Conservation (phyloP, 2,113 vertebrate species). For the Holacanthus passer region DNA sequence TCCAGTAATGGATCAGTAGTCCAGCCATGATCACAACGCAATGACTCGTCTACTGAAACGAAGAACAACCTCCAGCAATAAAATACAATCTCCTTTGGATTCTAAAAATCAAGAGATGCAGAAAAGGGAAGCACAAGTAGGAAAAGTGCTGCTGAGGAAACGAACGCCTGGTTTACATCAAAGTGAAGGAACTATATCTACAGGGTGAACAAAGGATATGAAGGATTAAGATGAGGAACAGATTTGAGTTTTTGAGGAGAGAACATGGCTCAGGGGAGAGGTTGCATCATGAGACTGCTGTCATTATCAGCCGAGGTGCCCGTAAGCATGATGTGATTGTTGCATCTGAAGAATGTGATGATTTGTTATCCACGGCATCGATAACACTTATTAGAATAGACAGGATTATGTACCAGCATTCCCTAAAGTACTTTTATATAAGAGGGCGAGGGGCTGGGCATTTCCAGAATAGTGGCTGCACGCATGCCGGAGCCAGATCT, state of each 20-base stretch:
- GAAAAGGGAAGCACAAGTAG: neutral
- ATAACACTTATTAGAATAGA: slow-evolving; percentile 28
- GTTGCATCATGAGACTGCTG: slow-evolving; percentile 15
- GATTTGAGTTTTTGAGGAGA: neutral
- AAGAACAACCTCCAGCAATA: neutral
- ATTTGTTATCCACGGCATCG: slow-evolving; percentile 14
- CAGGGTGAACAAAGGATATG: neutral
- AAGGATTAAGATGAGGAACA: neutral
- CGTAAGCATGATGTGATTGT: neutral
- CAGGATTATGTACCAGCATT: slow-evolving; percentile 43
- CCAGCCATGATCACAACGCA: neutral
- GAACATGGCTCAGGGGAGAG: slow-evolving; percentile 8
- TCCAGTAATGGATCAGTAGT: neutral
- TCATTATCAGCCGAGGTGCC: neutral
- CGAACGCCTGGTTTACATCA: neutral
- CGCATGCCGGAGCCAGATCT: slow-evolving; percentile 13
- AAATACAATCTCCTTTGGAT: neutral
- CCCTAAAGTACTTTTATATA: slow-evolving; percentile 55
- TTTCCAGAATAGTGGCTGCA: slow-evolving; percentile 42
- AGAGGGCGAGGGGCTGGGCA: slow-evolving; percentile 54
- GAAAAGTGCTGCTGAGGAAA: neutral
- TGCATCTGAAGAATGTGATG: neutral
- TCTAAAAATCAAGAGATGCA: neutral
- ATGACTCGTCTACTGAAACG: neutral
- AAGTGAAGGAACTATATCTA: slow-evolving; percentile 2